Evolutionary conservation across 2,888 invertebrate genomes (phyloP), one percentile per base, ranked within the genome.

Genomic region (Drosophila melanosoma): DNA sequence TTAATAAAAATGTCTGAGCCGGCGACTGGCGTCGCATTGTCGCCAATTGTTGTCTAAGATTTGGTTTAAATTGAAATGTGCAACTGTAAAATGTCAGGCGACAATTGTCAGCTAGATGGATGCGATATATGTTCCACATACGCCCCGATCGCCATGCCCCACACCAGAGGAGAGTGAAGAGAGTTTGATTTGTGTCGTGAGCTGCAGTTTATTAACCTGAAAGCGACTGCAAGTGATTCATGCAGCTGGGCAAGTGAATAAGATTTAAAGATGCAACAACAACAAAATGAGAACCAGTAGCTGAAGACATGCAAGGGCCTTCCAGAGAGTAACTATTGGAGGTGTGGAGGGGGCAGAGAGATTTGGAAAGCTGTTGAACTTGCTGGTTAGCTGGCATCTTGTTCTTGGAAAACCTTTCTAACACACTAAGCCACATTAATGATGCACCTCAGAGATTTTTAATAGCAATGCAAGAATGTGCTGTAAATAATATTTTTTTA

Each of bases 11-110:
- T 65, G 38, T n/a, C n/a, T 53, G 20, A 15, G 29, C 11, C n/a
- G 45, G 53, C 26, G 35, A 59, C 61, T 74, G 79, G 79, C 83
- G 79, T 72, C 82, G 71, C 79, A 70, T 68, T 77, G 81, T 82
- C 82, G 82, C 74, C 71, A 77, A 74, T 68, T 65, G 74, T 58
- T 62, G 70, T 75, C 81, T 81, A 78, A 81, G 81, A 74, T 81
- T 78, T 74, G 60, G 71, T 74, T 90, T 91, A 83, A 91, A 91
- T 91, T 91, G 91, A 91, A 91, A 91, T 90, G 91, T 91, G 91
- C 91, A 91, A 90, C 89, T 90, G 88, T 74, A 76, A 89, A 85
- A 89, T 90, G 91, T 91, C 91, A 91, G 83, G 77, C 71, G 77
- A 65, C 88, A 90, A 91, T 91, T 90, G 90, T 85, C 87, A 65